Evolutionary conservation across 2,797 vertebrate genomes (phyloP).

Genomic region (Phoxinus dragarum): DNA sequence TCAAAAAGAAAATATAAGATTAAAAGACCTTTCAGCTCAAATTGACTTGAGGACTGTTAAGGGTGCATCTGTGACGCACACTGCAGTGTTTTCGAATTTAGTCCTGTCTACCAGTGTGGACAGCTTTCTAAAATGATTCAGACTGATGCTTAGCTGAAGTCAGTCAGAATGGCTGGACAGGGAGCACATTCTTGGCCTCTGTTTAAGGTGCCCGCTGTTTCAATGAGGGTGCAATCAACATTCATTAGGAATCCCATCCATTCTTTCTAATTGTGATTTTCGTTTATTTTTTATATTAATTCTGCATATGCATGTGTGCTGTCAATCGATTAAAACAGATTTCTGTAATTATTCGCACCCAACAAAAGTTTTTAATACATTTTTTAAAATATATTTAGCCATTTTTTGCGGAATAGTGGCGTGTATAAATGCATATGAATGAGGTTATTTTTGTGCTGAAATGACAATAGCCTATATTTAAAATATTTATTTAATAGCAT

Average conservation of each 20-base stretch:
- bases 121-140: slow-evolving; percentile 33
- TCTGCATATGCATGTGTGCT: too few relatives aligned
- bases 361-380: too few relatives aligned
- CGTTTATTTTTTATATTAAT: background rate
- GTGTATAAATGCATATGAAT: too few relatives aligned
- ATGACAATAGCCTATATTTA: too few relatives aligned
- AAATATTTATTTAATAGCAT: too few relatives aligned
- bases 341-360: too few relatives aligned
- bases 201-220: background rate
- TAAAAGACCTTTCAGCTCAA: slow-evolving; percentile 28
- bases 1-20: slow-evolving; percentile 37
- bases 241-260: slow-evolving; percentile 49
- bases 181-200: slow-evolving; percentile 29
- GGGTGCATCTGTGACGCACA: slow-evolving; percentile 10
- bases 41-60: slow-evolving; percentile 43
- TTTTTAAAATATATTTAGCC: too few relatives aligned
- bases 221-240: slow-evolving; percentile 42
- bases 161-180: slow-evolving; percentile 21
- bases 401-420: too few relatives aligned
- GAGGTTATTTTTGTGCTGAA: too few relatives aligned
- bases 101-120: background rate
- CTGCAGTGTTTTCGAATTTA: background rate
- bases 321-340: too few relatives aligned
- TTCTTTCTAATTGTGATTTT: slow-evolving; percentile 49
- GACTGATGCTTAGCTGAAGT: slow-evolving; percentile 31